Evolutionary conservation across 2,797 vertebrate species (phyloP).

Genomic region (Xyrichtys novacula): DNA sequence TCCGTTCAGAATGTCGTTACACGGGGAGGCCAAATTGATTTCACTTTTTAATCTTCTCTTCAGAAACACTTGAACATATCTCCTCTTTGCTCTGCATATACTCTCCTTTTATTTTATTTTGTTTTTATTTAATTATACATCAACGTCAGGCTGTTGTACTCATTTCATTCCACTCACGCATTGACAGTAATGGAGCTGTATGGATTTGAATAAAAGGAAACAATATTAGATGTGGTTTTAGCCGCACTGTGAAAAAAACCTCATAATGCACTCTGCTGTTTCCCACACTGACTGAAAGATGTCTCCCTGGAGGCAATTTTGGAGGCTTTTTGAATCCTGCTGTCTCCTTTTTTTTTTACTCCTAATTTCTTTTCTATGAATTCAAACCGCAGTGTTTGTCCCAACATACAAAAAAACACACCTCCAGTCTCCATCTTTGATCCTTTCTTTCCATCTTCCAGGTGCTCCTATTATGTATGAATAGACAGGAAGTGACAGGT

Average conservation of each 20-base stretch:
- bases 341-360: conserved; percentile 16
- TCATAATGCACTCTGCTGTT: conserved; percentile 27
- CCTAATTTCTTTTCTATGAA: conserved; percentile 22
- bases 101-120: conserved; percentile 16
- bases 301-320: conserved; percentile 43
- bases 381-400: conserved; percentile 36
- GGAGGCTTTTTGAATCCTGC: conserved; percentile 43
- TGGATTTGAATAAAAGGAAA: conserved; percentile 34
- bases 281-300: conserved; percentile 38
- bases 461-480: conserved; percentile 30
- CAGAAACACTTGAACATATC: background rate
- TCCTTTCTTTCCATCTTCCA: conserved; percentile 34
- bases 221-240: conserved; percentile 23
- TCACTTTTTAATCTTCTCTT: background rate
- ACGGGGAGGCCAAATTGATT: background rate
- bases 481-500: conserved; percentile 67
- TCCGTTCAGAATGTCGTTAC: conserved; percentile 5
- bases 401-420: conserved; percentile 16
- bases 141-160: conserved; percentile 15
- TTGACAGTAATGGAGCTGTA: conserved; percentile 21
- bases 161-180: conserved; percentile 16
- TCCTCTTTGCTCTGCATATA: background rate
- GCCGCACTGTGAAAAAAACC: conserved; percentile 14
- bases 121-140: conserved; percentile 20
- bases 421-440: conserved; percentile 18